Evolutionary conservation across 2,113 vertebrate genomes (phyloP), one percentile per base, ranked within the genome.

Genomic region (Perccottus glenii): DNA sequence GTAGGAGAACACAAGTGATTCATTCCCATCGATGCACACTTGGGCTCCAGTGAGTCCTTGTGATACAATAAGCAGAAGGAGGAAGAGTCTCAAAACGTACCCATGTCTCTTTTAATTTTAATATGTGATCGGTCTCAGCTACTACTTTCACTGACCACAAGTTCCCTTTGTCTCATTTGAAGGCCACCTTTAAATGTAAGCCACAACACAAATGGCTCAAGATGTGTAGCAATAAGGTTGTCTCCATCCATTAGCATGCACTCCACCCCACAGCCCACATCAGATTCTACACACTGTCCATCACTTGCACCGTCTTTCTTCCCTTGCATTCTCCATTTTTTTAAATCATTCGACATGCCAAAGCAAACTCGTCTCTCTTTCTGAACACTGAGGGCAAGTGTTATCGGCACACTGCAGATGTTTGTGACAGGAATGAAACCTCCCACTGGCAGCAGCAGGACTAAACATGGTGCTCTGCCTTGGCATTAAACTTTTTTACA

Each of bases 391-490:
- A 68, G 66, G 84, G 82, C 72, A 57, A 85, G 75, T 60, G 83
- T 91, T 93, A 91, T 92, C 91, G 32, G 73, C 67, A 67, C 61
- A 62, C 65, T 86, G 80, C 90, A 91, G 86, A 85, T 82, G 82
- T 81, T 84, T 83, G 58, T 36, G 56, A 40, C 46, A 67, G 62
- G 49, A 60, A 64, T 58, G 45, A 85, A 83, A 53, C 71, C 77
- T 81, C 81, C 83, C 57, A 55, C 60, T 51, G 75, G 82, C 79
- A 75, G 78, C 55, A 1, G 71, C 55, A 71, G 56, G 68, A 60
- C 75, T 53, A 78, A 86, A 81, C 75, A 49, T 66, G 64, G 63
- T 1, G 9, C 51, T 74, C 56, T 3, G 14, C 61, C 49, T 42
- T 10, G 48, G 66, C 47, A 10, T 76, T 77, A 67, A 80, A 89